Percentiles rank a stretch among this genome's conserved stretches.
These are phyloP conservation scores for Hemaris fuciformis DNA, from an alignment of 2,888 invertebrate genomes.

Conservation along the genomic window DNA sequence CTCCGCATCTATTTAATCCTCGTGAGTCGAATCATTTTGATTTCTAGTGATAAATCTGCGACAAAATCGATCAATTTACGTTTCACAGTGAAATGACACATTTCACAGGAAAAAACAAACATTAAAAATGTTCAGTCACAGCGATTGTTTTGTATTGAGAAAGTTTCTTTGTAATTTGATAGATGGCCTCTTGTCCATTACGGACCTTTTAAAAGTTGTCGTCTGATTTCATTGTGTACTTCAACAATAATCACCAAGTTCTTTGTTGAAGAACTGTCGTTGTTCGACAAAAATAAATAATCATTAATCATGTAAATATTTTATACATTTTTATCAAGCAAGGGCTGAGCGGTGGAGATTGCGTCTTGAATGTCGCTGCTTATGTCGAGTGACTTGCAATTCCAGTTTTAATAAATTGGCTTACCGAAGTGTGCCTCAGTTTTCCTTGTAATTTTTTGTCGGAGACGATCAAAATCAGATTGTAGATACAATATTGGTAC, in stretches of 20 bases:
- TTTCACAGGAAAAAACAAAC: conserved; percentile 32
- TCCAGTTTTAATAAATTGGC: conserved; percentile 43
- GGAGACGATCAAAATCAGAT: conserved; percentile 52
- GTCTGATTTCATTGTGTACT: conserved; percentile 72
- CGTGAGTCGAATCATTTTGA: conserved; percentile 33
- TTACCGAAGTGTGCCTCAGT: conserved; percentile 30
- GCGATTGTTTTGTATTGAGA: conserved; percentile 71
- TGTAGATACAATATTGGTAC: conserved; percentile 58
- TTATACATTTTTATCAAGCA: conserved; percentile 45
- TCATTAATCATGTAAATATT: conserved; percentile 62
- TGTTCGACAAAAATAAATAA: conserved; percentile 54
- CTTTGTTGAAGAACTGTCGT: conserved; percentile 55
- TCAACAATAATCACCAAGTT: conserved; percentile 65
- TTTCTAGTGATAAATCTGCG: conserved; percentile 37
- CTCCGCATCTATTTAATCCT: conserved; percentile 30
- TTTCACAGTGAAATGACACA: conserved; percentile 28
- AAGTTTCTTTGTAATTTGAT: conserved; percentile 77
- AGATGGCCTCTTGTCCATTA: conserved; percentile 78
- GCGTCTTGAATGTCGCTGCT: conserved; percentile 24
- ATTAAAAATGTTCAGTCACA: conserved; percentile 56
- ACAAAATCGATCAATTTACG: conserved; percentile 42
- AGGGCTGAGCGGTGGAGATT: conserved; percentile 36
- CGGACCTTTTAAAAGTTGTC: conserved; percentile 74
- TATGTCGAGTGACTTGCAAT: conserved; percentile 38
- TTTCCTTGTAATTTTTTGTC: conserved; percentile 37